Conservation (phyloP, 35 echinoderm and acorn worm genomes). For the Heliocidaris erythrogramma region DNA sequence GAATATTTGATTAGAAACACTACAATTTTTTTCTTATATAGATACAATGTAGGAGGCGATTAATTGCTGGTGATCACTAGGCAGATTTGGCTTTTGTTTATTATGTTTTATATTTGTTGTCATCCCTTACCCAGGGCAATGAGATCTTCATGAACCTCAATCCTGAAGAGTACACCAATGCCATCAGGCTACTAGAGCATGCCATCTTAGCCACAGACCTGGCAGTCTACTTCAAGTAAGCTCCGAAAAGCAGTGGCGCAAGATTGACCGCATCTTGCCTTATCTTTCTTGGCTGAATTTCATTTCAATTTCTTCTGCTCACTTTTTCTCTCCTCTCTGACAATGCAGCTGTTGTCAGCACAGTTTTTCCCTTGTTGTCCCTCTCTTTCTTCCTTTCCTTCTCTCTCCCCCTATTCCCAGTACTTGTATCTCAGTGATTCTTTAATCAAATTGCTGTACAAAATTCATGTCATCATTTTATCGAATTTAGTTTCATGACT, state of each 20-base stretch:
- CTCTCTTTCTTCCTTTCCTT: neutral
- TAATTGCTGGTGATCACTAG: too few species aligned
- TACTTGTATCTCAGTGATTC: too few species aligned
- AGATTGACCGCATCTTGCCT: neutral
- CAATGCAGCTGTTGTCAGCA: too few species aligned
- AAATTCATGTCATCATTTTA: too few species aligned
- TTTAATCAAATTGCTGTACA: too few species aligned
- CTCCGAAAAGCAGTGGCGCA: neutral
- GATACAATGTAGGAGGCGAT: too few species aligned
- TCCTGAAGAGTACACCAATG: conserved; percentile 85
- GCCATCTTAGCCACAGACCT: conserved; percentile 93
- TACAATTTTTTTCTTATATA: too few species aligned
- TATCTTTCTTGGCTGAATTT: neutral
- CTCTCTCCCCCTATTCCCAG: too few species aligned
- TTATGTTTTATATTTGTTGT: neutral
- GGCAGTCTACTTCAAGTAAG: conserved; percentile 97
- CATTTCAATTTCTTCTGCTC: neutral
- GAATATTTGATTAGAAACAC: too few species aligned
- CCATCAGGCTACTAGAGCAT: conserved; percentile 86
- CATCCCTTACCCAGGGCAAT: conserved; percentile 75
- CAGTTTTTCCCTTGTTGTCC: too few species aligned
- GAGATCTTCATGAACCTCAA: conserved; percentile 93
- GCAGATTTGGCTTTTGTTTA: too few species aligned
- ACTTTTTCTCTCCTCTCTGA: neutral
- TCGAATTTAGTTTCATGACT: too few species aligned